These are phyloP conservation scores for Barnardius zonarius DNA, from an alignment of 2,113 vertebrate species.

Conservation along the genomic window DNA sequence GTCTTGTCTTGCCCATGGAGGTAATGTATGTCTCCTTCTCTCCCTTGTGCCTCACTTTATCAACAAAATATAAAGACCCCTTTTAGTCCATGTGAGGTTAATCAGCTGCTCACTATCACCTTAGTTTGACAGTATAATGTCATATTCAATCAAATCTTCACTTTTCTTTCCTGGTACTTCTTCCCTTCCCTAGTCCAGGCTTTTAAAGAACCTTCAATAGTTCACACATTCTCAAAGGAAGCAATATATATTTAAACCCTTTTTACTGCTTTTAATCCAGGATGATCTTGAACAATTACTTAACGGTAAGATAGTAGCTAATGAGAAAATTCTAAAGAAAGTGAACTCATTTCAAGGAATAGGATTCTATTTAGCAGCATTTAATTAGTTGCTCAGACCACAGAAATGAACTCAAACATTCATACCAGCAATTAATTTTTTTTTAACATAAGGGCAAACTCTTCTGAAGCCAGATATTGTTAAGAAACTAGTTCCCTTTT, in stretches of 20 bases:
- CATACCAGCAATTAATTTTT: neutral
- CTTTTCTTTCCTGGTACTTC: neutral
- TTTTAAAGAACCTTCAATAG: neutral
- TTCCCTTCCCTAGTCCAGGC: neutral
- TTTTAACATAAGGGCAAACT: neutral
- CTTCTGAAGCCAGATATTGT: neutral
- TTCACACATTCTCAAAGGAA: neutral
- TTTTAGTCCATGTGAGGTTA: neutral
- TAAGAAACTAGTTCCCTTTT: neutral
- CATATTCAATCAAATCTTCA: neutral
- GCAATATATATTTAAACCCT: neutral
- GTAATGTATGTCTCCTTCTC: neutral
- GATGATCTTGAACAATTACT: neutral
- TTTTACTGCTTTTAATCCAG: neutral
- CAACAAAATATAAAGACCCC: neutral
- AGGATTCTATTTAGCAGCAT: slow-evolving; percentile 10
- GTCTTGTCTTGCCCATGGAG: neutral
- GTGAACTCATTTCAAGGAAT: slow-evolving; percentile 1
- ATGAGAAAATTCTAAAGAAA: slow-evolving; percentile 36
- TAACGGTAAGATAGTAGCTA: slow-evolving; percentile 13
- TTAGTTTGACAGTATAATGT: neutral
- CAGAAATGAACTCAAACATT: slow-evolving; percentile 1
- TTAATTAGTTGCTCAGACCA: slow-evolving; percentile 29
- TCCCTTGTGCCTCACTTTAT: neutral
- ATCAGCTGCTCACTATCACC: neutral